Base-by-base conservation (phyloP, 2,113 vertebrate species). In the Pelusios castaneus region DNA sequence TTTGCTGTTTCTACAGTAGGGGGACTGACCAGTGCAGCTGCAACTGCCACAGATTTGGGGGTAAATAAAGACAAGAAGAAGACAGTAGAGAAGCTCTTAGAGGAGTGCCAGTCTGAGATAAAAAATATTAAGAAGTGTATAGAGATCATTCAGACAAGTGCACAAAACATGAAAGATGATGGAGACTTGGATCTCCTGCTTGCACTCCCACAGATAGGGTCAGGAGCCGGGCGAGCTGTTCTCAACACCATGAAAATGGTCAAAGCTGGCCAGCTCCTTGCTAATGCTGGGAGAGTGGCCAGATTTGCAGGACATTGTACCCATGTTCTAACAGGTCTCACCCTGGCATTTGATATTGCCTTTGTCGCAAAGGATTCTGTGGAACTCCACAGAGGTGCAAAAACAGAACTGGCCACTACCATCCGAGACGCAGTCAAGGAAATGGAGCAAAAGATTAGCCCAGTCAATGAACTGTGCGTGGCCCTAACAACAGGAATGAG, bases 31-130 rank as follows among this genome's bases (percentile, higher is more conserved):
- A 97, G 98, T 2, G 98, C 98, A 0, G 97, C 97, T 0, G 98
- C 98, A 0, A 96, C 97, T 76, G 97, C 98, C 96, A 98, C 98
- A 45, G 98, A 97, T 94, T 97, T 97, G 43, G 97, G 98, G 73
- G 98, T 98, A 89, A 98, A 97, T 95, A 97, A 98, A 0, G 80
- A 97, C 96, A 97, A 98, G 91, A 98, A 98, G 67, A 98, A 98
- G 91, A 97, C 98, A 82, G 98, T 98, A 82, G 98, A 98, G 94
- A 97, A 91, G 86, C 98, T 98, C 0, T 94, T 98, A 52, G 78
- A 97, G 52, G 10, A 88, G 51, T 81, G 63, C 7, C 22, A 17
- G 98, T 97, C 88, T 98, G 98, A 98, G 5, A 97, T 98, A 1
- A 98, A 98, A 89, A 97, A 97, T 91, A 95, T 98, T 91, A 96